Evolutionary conservation across 2,888 invertebrate species (phyloP).

Genomic region (Melinaea marsaeus): DNA sequence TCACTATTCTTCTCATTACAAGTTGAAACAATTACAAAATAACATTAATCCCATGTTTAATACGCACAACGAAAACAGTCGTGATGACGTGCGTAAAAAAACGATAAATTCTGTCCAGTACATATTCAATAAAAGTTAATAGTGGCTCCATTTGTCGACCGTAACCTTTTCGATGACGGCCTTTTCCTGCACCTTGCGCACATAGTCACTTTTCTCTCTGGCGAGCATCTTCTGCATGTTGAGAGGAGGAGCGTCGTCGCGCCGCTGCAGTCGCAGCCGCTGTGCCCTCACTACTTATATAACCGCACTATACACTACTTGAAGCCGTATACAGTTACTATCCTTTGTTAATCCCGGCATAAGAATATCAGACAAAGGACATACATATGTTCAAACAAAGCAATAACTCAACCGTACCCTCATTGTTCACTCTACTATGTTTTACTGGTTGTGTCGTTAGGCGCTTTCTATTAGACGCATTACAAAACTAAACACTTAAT

Average conservation of each 20-base stretch:
- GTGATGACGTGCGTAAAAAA: conserved; percentile 1
- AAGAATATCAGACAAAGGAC: background rate
- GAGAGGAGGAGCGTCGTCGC: conserved; percentile 29
- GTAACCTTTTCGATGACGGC: conserved; percentile 56
- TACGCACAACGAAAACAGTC: conserved; percentile 3
- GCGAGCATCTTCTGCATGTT: conserved; percentile 48
- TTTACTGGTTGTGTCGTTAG: background rate
- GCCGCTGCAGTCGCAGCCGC: conserved; percentile 25
- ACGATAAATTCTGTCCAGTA: conserved; percentile 3
- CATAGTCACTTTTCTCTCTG: conserved; percentile 51
- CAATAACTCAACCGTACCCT: conserved; percentile 9
- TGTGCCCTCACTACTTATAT: conserved; percentile 27
- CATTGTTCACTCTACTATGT: background rate
- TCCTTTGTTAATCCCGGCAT: background rate
- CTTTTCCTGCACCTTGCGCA: conserved; percentile 55
- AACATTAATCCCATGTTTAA: background rate
- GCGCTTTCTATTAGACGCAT: no score
- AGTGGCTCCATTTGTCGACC: conserved; percentile 8
- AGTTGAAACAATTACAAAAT: background rate
- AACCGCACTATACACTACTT: conserved; percentile 25
- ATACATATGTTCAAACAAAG: conserved; percentile 12
- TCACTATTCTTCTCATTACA: no score
- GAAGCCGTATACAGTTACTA: conserved; percentile 4
- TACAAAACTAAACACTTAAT: no score
- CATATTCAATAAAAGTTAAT: background rate